Conservation (phyloP, 2,797 vertebrate genomes). For the Halcyon badia region DNA sequence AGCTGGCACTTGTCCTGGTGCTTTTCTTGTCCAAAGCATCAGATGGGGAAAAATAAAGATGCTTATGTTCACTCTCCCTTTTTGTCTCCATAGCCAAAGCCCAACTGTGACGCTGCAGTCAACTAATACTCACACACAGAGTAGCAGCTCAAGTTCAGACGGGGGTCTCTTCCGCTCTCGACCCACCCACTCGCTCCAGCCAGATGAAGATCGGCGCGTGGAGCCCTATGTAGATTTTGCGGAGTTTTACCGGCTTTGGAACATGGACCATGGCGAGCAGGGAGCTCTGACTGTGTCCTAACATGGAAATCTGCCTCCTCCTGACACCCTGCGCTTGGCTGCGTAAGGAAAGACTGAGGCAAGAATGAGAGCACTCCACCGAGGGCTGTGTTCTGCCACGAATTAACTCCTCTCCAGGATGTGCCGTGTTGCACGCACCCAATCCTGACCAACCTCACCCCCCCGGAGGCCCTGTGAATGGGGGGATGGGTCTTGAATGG, state of each 20-base stretch:
- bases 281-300: conserved; percentile 79
- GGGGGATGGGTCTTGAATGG: background rate
- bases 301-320: background rate
- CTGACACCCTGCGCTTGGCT: background rate
- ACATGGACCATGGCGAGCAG: conserved; percentile 88
- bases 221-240: conserved; percentile 97
- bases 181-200: conserved; percentile 90
- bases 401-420: background rate
- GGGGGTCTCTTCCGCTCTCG: conserved; percentile 93
- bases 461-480: background rate
- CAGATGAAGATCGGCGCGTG: conserved; percentile 93
- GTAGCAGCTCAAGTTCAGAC: conserved; percentile 96
- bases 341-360: background rate
- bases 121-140: conserved; percentile 96
- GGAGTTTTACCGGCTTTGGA: conserved; percentile 95
- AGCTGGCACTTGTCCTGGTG: background rate
- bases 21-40: background rate
- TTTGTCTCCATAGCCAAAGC: conserved; percentile 87
- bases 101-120: conserved; percentile 96
- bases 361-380: background rate
- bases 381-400: background rate
- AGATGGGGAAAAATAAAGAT: background rate
- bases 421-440: background rate
- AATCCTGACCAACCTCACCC: background rate
- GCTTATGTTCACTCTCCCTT: background rate